A percentile compares a stretch with the other conserved stretches of the same genome.
These are phyloP conservation scores for Takifugu flavidus DNA, from an alignment of 2,113 vertebrate species.

Conservation along the genomic window DNA sequence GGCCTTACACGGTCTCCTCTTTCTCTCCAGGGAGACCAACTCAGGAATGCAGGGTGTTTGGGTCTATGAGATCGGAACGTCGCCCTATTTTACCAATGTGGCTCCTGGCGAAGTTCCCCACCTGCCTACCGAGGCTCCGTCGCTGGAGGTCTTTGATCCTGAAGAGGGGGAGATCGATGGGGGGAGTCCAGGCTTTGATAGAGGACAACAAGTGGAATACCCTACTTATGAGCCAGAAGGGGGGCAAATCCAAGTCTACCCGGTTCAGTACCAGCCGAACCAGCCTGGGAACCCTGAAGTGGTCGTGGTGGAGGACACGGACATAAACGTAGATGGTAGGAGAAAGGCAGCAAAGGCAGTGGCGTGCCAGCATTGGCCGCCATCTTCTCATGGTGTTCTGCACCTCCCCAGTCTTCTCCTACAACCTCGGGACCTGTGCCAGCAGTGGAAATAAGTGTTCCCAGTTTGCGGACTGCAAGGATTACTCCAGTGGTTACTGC, in stretches of 20 bases:
- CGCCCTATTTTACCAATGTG: conserved; percentile 70
- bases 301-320: conserved; percentile 76
- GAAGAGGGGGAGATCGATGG: neutral
- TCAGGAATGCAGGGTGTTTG: conserved; percentile 83
- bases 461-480: conserved; percentile 83
- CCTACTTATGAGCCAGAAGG: conserved; percentile 31
- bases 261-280: conserved; percentile 67
- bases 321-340: conserved; percentile 83
- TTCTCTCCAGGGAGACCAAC: conserved; percentile 82
- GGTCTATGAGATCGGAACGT: conserved; percentile 89
- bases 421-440: conserved; percentile 83
- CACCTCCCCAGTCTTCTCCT: conserved; percentile 84
- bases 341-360: neutral
- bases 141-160: neutral
- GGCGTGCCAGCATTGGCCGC: neutral
- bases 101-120: conserved; percentile 75
- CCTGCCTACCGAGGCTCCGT: conserved; percentile 32
- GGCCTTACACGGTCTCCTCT: neutral
- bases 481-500: conserved; percentile 86
- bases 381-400: neutral
- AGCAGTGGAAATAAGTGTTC: conserved; percentile 87
- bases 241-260: conserved; percentile 50
- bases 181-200: conserved; percentile 12
- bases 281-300: conserved; percentile 77
- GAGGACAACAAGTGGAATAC: conserved; percentile 41